Conservation (phyloP, 2,888 invertebrate genomes). For the Andrena hattorfiana region DNA sequence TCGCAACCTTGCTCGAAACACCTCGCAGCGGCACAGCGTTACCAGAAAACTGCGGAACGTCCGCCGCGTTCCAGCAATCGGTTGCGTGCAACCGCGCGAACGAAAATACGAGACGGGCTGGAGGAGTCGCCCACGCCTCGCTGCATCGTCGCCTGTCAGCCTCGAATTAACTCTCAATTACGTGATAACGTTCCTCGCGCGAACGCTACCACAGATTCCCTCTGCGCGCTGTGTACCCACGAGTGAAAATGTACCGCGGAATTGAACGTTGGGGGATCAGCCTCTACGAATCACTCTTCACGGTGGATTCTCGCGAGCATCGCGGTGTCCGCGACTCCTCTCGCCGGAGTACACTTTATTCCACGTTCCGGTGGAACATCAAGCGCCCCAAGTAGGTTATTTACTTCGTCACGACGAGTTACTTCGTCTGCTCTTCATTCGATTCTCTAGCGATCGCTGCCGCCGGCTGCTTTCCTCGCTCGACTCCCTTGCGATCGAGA, state of each 20-base stretch:
- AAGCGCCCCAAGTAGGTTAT: slow-evolving; percentile 13
- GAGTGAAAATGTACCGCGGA: slow-evolving; percentile 3
- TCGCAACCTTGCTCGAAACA: no score
- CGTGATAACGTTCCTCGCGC: slow-evolving; percentile 77
- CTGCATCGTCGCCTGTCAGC: slow-evolving; percentile 75
- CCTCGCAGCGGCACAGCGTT: slow-evolving; percentile 1
- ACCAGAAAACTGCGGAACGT: slow-evolving; percentile 46
- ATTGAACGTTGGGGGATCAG: slow-evolving; percentile 1
- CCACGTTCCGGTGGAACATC: background rate
- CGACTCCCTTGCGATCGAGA: slow-evolving; percentile 1
- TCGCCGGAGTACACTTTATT: background rate
- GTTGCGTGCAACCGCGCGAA: slow-evolving; percentile 64
- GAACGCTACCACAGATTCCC: slow-evolving; percentile 47
- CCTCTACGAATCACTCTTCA: background rate
- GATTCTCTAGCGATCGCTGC: slow-evolving; percentile 14
- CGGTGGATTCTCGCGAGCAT: background rate
- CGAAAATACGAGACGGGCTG: slow-evolving; percentile 64
- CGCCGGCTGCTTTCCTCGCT: slow-evolving; percentile 32
- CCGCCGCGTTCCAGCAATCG: slow-evolving; percentile 28
- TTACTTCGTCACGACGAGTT: slow-evolving; percentile 17
- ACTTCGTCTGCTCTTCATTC: slow-evolving; percentile 5
- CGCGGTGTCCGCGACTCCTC: background rate
- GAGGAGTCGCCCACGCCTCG: slow-evolving; percentile 78
- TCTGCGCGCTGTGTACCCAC: background rate
- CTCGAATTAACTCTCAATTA: slow-evolving; percentile 83